Percentiles rank a stretch among this genome's conserved stretches.
phyloP scores from a whole-genome alignment of 2,888 invertebrate genomes.

The Drosophila siamana region DNA sequence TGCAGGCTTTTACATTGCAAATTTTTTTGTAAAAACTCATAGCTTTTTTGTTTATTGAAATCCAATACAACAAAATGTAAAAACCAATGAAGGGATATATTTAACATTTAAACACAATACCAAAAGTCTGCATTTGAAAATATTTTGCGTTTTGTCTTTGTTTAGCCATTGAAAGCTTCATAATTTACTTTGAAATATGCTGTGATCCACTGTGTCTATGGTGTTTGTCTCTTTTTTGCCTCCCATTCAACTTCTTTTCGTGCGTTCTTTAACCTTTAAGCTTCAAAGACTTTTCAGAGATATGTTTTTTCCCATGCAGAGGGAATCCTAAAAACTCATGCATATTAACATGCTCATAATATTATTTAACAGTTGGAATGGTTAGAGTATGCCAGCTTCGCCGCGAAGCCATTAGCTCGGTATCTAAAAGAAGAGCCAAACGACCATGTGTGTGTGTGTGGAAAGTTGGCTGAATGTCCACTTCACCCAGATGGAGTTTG shows the following conservation, averaged over 20 bases:
- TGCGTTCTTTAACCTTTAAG: conserved; percentile 35
- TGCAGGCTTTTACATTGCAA: neutral
- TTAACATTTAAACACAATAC: neutral
- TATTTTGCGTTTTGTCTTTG: neutral
- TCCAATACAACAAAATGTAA: no score
- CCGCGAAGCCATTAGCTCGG: neutral
- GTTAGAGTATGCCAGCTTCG: conserved; percentile 41
- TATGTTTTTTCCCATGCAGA: conserved; percentile 14
- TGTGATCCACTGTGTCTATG: neutral
- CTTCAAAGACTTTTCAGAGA: conserved; percentile 6
- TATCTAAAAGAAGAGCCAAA: conserved; percentile 28
- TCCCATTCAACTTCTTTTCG: conserved; percentile 38
- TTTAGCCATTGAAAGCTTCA: neutral
- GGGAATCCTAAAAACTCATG: conserved; percentile 11
- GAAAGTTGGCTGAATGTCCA: conserved; percentile 70
- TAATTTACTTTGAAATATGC: neutral
- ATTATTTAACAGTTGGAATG: conserved; percentile 5
- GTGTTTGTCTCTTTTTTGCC: conserved; percentile 21
- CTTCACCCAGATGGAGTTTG: conserved; percentile 41
- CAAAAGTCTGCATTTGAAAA: neutral
- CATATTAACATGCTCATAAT: conserved; percentile 5
- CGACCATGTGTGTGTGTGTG: conserved; percentile 48
- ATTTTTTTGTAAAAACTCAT: no score
- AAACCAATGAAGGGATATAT: neutral
- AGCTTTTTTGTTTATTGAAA: no score